Conservation (phyloP, 2,888 invertebrate species). For the Creontiades dilutus region DNA sequence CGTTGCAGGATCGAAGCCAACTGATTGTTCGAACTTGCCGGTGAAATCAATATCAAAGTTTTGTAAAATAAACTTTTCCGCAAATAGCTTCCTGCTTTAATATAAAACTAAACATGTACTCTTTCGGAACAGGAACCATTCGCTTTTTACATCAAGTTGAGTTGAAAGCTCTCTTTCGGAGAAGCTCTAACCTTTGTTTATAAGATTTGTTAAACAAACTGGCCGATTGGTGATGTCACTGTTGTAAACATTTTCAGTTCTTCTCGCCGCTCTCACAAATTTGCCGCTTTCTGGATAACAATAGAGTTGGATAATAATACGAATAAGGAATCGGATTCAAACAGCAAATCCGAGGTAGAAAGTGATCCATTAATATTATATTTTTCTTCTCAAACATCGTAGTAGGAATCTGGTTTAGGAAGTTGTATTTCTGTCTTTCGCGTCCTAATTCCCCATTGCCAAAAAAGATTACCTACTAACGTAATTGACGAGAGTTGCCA, state of each 20-base stretch:
- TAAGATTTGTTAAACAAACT: constrained; percentile 20
- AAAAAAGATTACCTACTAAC: constrained; percentile 21
- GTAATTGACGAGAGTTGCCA: constrained; percentile 61
- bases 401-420: constrained; percentile 33
- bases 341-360: too few species aligned
- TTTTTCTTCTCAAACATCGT: neutral
- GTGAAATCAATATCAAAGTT: too few species aligned
- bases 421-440: constrained; percentile 65
- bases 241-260: constrained; percentile 2
- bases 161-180: constrained; percentile 19
- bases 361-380: too few species aligned
- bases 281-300: neutral
- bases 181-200: constrained; percentile 35
- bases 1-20: too few species aligned
- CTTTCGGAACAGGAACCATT: neutral
- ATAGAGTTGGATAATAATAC: too few species aligned
- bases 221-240: neutral
- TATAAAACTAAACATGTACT: neutral
- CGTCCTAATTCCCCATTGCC: constrained; percentile 54
- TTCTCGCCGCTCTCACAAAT: neutral
- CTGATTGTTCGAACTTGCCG: too few species aligned
- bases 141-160: neutral
- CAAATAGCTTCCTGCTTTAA: neutral
- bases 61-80: neutral
- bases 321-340: too few species aligned